These are phyloP conservation scores for Parascotia fuliginaria DNA, from an alignment of 2,888 invertebrate species.

Conservation along the genomic window DNA sequence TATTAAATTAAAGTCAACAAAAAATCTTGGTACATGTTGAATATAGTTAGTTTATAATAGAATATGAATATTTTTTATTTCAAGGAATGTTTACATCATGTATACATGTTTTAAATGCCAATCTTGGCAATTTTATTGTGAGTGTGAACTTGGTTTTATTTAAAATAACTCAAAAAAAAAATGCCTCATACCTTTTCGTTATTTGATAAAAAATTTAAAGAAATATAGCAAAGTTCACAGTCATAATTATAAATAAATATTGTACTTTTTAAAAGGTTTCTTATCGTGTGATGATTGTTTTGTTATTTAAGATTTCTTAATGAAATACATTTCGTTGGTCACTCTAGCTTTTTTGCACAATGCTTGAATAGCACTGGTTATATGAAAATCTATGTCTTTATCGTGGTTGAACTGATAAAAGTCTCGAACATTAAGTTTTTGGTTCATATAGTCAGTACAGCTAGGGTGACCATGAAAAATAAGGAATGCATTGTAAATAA, in stretches of 20 bases:
- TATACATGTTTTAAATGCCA: conserved; percentile 62
- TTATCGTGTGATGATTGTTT: conserved; percentile 80
- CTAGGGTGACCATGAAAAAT: conserved; percentile 65
- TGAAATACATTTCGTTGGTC: conserved; percentile 57
- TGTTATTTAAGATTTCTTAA: conserved; percentile 67
- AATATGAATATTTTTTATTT: conserved; percentile 65
- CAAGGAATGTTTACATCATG: conserved; percentile 77
- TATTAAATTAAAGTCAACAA: conserved; percentile 54
- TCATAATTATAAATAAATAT: conserved; percentile 59
- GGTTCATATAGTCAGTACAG: conserved; percentile 50
- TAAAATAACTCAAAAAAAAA: not conserved
- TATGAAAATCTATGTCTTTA: conserved; percentile 37
- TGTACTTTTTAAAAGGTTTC: conserved; percentile 75
- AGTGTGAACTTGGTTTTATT: conserved; percentile 52
- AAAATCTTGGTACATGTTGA: conserved; percentile 69
- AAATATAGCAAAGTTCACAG: conserved; percentile 46
- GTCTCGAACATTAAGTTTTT: too few relatives aligned
- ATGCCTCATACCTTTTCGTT: too few relatives aligned
- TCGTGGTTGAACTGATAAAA: too few relatives aligned
- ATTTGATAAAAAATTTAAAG: too few relatives aligned
- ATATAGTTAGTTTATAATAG: conserved; percentile 43
- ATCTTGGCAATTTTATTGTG: conserved; percentile 49
- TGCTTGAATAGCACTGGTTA: conserved; percentile 50
- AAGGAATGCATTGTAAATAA: conserved; percentile 83
- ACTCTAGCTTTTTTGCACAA: conserved; percentile 59